phyloP scores from a whole-genome alignment of 1,140 invertebrate genomes.

The Trichogramma pretiosum region DNA sequence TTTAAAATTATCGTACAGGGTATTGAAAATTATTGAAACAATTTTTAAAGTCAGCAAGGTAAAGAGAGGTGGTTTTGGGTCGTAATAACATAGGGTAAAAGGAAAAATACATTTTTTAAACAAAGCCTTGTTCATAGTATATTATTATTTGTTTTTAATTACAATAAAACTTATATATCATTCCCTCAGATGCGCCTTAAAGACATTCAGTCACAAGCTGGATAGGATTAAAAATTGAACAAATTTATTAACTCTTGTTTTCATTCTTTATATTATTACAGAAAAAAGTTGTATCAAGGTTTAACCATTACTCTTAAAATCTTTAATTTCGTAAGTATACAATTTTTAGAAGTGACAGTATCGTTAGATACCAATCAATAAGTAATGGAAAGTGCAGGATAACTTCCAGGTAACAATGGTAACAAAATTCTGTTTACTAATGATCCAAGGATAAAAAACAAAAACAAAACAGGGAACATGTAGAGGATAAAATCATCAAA shows the following conservation, averaged over 20 bases:
- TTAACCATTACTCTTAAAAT: too few relatives aligned
- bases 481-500: background rate
- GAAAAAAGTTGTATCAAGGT: background rate
- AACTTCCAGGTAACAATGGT: too few relatives aligned
- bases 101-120: conserved; percentile 24
- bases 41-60: too few relatives aligned
- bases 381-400: too few relatives aligned
- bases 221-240: conserved; percentile 1
- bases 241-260: background rate
- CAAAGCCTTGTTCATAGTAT: conserved; percentile 24
- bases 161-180: conserved; percentile 31
- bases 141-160: conserved; percentile 26
- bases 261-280: background rate
- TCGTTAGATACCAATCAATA: too few relatives aligned
- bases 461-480: background rate
- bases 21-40: too few relatives aligned
- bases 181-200: conserved; percentile 13
- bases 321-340: too few relatives aligned
- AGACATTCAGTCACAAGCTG: conserved; percentile 6
- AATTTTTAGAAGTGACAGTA: too few relatives aligned
- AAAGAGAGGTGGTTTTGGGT: conserved; percentile 3
- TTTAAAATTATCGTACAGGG: too few relatives aligned
- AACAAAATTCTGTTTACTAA: too few relatives aligned
- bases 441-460: background rate
- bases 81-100: conserved; percentile 2